Percentiles rank a stretch among this genome's conserved stretches.
Conservation (phyloP, 2,797 vertebrate genomes). For the Semaprochilodus insignis region DNA sequence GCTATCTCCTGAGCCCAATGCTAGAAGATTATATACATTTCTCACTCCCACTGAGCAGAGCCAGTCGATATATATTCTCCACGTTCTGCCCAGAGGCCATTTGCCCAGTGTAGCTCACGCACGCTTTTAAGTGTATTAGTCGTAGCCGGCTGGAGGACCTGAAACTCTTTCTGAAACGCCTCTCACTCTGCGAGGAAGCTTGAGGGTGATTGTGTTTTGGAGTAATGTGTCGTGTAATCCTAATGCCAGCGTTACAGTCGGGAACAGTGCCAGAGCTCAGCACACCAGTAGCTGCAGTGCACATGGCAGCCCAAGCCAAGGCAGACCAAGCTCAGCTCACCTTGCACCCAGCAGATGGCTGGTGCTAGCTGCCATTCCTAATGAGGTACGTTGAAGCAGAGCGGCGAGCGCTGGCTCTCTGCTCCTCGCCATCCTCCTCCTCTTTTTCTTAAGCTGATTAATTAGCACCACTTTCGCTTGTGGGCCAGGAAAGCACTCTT, state of each 20-base stretch:
- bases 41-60: slow-evolving; percentile 30
- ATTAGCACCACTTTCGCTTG: slow-evolving; percentile 68
- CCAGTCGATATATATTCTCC: slow-evolving; percentile 49
- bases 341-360: slow-evolving; percentile 55
- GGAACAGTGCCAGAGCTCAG: slow-evolving; percentile 36
- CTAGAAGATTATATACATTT: slow-evolving; percentile 51
- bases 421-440: slow-evolving; percentile 40
- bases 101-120: slow-evolving; percentile 38
- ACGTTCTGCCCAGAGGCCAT: slow-evolving; percentile 50
- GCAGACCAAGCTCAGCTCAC: slow-evolving; percentile 30
- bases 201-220: slow-evolving; percentile 50
- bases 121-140: slow-evolving; percentile 59
- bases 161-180: slow-evolving; percentile 32
- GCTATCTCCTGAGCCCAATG: slow-evolving; percentile 31
- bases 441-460: slow-evolving; percentile 66
- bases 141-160: slow-evolving; percentile 43
- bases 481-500: slow-evolving; percentile 65
- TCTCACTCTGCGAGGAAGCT: slow-evolving; percentile 34
- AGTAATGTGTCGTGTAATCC: slow-evolving; percentile 51
- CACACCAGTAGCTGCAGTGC: slow-evolving; percentile 33
- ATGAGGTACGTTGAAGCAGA: slow-evolving; percentile 57
- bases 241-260: slow-evolving; percentile 41
- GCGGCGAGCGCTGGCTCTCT: slow-evolving; percentile 15
- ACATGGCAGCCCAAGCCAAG: slow-evolving; percentile 21
- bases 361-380: slow-evolving; percentile 52